Percentiles rank a stretch among this genome's conserved stretches.
phyloP scores from a whole-genome alignment of 2,888 invertebrate species.

The Drosophila setosimentum region DNA sequence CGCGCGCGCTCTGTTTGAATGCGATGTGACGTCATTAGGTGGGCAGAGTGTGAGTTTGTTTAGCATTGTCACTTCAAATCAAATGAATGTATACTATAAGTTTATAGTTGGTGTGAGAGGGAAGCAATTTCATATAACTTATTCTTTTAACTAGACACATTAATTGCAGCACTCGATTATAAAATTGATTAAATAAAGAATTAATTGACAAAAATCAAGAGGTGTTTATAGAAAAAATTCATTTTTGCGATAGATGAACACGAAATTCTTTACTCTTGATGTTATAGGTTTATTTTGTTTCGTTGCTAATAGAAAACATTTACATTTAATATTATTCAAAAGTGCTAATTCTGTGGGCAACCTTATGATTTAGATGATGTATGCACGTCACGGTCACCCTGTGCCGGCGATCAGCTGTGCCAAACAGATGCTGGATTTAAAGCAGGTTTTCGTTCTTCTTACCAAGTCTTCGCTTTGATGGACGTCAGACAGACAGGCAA shows the following conservation, averaged over 20 bases:
- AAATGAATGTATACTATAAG: too few relatives aligned
- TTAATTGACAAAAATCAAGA: slow-evolving; percentile 85
- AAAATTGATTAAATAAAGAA: slow-evolving; percentile 52
- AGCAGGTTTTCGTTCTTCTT: slow-evolving; percentile 49
- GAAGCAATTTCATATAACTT: not conserved
- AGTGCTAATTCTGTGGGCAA: not conserved
- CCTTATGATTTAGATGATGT: not conserved
- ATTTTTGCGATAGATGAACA: slow-evolving; percentile 90
- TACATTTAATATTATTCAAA: slow-evolving; percentile 86
- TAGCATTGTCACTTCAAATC: not conserved
- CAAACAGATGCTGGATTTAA: slow-evolving; percentile 40
- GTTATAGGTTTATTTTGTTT: slow-evolving; percentile 86
- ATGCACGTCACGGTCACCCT: slow-evolving; percentile 20
- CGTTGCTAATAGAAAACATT: slow-evolving; percentile 87
- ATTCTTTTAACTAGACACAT: not conserved
- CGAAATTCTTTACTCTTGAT: slow-evolving; percentile 87
- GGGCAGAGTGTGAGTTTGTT: not conserved
- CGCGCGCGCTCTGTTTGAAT: too few relatives aligned
- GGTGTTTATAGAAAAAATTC: slow-evolving; percentile 89
- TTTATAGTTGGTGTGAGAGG: not conserved
- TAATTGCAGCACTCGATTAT: not conserved
- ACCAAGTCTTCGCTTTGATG: slow-evolving; percentile 48
- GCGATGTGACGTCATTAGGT: slow-evolving; percentile 28
- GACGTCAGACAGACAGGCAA: slow-evolving; percentile 21
- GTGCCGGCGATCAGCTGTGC: slow-evolving; percentile 34